Evolutionary conservation across 2,888 invertebrate genomes (phyloP), one percentile per base, ranked within the genome.

Genomic region (Thalpophila matura): DNA sequence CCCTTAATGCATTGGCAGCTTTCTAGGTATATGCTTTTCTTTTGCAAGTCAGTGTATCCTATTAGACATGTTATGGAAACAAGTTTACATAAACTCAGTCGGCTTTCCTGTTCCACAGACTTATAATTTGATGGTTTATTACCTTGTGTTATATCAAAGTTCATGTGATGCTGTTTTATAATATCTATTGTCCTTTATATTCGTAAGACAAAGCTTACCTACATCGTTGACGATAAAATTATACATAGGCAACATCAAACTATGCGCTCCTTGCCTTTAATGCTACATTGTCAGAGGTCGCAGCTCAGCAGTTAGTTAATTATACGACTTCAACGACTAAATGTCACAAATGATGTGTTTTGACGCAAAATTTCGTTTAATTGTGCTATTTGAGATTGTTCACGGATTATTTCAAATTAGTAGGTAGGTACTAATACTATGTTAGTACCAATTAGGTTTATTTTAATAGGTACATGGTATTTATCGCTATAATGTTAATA

Each of bases 161-260:
- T 40, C 46, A 62, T 27, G 27, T 3, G 31, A 40, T 22, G 46
- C 31, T 33, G 18, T 56, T n/a, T 35, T 46, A 61, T 61, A 38
- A 6, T 18, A n/a, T 42, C 18, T 37, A 61, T 67, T 61, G 57
- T 55, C 38, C 10, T 37, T 50, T 35, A 60, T 35, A 47, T 43
- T 14, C 42, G 27, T 38, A 49, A 61, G 54, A 72, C 62, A 63
- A 59, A 59, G 73, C 76, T 86, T 80, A 80, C 84, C 80, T 85
- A 80, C 84, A 81, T 85, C 84, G 84, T 77, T 79, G 73, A 63
- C 64, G 62, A 81, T 81, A 80, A 85, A 81, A 84, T 85, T 79
- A 86, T 50, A 60, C 16, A 22, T 22, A 72, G 50, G 64, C 56
- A 76, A 78, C 78, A 73, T 80, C 77, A 81, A 80, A 74, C 75